A percentile compares a stretch with the other conserved stretches of the same genome.
Evolutionary conservation across 2,797 vertebrate genomes (phyloP).

Genomic region (Danio jaintianensis): DNA sequence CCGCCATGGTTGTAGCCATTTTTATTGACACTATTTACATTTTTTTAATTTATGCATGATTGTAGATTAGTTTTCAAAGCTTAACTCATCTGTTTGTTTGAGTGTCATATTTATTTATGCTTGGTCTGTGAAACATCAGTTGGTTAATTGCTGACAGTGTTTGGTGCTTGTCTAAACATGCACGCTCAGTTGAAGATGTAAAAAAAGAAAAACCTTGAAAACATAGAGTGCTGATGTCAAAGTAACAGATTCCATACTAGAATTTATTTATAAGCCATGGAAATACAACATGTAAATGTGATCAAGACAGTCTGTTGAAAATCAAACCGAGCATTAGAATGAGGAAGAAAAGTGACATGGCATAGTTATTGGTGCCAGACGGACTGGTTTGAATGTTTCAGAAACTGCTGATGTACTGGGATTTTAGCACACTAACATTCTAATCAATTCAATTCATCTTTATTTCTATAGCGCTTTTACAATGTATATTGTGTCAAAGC

Average conservation of each 20-base stretch:
- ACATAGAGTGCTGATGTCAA: not conserved
- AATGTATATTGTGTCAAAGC: no score
- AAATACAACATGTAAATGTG: not conserved
- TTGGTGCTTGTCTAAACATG: slow-evolving; percentile 19
- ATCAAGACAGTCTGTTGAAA: no score
- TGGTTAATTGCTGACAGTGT: not conserved
- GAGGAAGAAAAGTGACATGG: no score
- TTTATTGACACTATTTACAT: not conserved
- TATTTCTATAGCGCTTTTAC: no score
- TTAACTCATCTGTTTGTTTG: not conserved
- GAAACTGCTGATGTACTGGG: no score
- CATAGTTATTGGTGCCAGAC: no score
- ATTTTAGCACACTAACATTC: no score
- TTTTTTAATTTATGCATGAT: not conserved
- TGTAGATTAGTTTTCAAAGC: not conserved
- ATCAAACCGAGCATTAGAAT: no score
- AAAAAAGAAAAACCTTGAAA: not conserved
- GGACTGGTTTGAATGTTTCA: no score
- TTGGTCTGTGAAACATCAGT: not conserved
- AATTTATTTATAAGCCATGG: not conserved
- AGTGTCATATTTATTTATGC: not conserved
- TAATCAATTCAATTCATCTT: no score
- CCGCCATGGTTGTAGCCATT: not conserved
- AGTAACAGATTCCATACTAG: not conserved
- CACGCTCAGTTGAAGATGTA: not conserved